phyloP scores from a whole-genome alignment of 2,113 vertebrate genomes.

The Cardinalis cardinalis region DNA sequence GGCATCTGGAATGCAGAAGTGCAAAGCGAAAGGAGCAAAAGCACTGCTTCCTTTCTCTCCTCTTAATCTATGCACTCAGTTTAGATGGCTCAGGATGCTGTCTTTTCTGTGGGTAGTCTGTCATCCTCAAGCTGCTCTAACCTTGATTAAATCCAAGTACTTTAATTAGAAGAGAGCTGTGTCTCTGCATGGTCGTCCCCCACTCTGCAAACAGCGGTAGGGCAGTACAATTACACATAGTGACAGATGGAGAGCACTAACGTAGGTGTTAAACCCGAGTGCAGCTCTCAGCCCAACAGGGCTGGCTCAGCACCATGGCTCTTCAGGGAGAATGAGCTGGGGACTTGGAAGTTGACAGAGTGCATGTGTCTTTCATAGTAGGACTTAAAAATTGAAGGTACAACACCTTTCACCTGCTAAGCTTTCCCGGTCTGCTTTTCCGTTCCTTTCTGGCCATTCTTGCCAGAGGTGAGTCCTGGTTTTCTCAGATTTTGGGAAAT shows the following conservation, averaged over 20 bases:
- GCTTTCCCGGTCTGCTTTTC: neutral
- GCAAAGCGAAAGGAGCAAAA: slow-evolving; percentile 19
- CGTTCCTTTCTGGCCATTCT: neutral
- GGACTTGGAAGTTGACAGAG: neutral
- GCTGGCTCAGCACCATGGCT: neutral
- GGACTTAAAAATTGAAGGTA: neutral
- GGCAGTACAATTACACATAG: neutral
- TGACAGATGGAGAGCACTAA: neutral
- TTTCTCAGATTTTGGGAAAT: neutral
- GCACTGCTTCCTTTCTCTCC: neutral
- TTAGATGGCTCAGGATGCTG: slow-evolving; percentile 14
- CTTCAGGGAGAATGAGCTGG: neutral
- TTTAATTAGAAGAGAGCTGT: slow-evolving; percentile 22
- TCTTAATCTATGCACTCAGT: slow-evolving; percentile 5
- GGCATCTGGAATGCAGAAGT: slow-evolving; percentile 32
- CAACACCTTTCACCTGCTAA: neutral
- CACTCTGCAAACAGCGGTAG: neutral
- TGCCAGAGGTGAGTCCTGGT: neutral
- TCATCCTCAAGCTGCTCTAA: slow-evolving; percentile 15
- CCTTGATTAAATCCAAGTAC: slow-evolving; percentile 46
- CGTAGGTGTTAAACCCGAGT: neutral
- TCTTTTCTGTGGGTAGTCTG: slow-evolving; percentile 11
- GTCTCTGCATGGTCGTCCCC: neutral
- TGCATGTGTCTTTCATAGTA: neutral
- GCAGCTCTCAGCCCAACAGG: neutral